Evolutionary conservation across 2,113 vertebrate species (phyloP).

Genomic region (Cephalopholis sonnerati): DNA sequence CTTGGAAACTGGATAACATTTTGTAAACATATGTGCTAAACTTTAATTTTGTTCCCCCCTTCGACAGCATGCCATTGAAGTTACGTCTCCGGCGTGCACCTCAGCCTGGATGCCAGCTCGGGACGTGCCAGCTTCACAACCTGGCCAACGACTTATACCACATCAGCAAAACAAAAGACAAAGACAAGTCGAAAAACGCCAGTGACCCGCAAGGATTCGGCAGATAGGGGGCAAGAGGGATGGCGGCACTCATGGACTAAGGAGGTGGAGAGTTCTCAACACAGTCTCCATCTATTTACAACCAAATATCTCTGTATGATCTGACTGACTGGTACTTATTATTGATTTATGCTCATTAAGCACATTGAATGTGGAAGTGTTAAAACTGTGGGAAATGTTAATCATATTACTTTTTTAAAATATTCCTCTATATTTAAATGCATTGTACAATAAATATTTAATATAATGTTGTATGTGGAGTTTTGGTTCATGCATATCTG

Average conservation of each 20-base stretch:
- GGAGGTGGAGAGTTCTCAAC: background rate
- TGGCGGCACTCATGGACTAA: conserved; percentile 28
- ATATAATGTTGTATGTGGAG: conserved; percentile 8
- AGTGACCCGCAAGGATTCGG: conserved; percentile 82
- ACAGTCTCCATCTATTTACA: conserved; percentile 31
- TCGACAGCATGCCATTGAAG: conserved; percentile 49
- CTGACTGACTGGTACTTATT: conserved; percentile 71
- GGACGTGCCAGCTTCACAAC: conserved; percentile 86
- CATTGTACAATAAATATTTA: conserved; percentile 72
- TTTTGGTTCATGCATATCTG: background rate
- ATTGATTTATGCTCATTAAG: conserved; percentile 29
- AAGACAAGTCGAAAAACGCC: conserved; percentile 78
- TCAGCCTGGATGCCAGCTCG: conserved; percentile 81
- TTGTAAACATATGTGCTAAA: background rate
- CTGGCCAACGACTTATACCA: conserved; percentile 82
- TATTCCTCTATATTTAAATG: conserved; percentile 70
- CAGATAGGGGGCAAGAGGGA: conserved; percentile 61
- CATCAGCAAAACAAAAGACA: conserved; percentile 75
- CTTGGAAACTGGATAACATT: background rate
- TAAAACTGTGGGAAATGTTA: conserved; percentile 21
- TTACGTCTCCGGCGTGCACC: conserved; percentile 65
- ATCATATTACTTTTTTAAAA: conserved; percentile 18
- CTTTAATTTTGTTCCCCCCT: background rate
- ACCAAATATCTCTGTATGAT: conserved; percentile 49
- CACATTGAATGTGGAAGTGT: conserved; percentile 35